Base-by-base conservation (phyloP, 2,797 vertebrate genomes). In the Euthynnus affinis region DNA sequence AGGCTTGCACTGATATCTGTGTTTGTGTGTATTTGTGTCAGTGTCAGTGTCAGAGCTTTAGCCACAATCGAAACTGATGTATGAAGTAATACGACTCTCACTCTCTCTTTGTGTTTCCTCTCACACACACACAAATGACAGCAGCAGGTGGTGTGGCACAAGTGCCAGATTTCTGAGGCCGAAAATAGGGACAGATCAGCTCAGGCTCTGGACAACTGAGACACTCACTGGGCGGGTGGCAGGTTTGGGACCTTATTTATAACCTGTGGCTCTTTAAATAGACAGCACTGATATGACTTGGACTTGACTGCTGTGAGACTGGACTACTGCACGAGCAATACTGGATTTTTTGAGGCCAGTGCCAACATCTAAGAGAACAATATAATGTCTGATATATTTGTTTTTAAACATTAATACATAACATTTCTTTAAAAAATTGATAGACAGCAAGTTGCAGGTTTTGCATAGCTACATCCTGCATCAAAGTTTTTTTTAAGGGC, bases 91-190 rank as follows among this genome's bases (percentile, higher is more conserved):
- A 37, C 2, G 9, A 37, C 10, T 37, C 34, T 37, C 9, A 9
- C 34, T 37, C 34, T 37, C 37, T 3, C 9, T 37, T 37, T 37
- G 37, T 37, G 10, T 37, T 37, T 37, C 29, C 29, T 32, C 29
- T 63, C 52, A 58, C 57, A 58, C 40, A 75, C 29, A 68, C 61
- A 77, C 53, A 76, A 89, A 51, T 88, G 89, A 90, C 89, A 90
- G 91, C 80, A 90, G 82, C 94, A 93, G 91, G 87, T 93, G 92
- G 75, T 66, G 67, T 51, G 78, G 85, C 63, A 58, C 40, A 52
- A 60, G 53, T 82, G 87, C 83, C 79, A 89, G 78, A 86, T 88
- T 29, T 87, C 82, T 25, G 25, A 67, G 69, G 64, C 61, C 8
- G 15, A 75, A 81, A 76, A 76, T 71, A 72, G 87, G 83, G 74